Conservation (phyloP, 2,113 vertebrate genomes). For the Dipodomys merriami region DNA sequence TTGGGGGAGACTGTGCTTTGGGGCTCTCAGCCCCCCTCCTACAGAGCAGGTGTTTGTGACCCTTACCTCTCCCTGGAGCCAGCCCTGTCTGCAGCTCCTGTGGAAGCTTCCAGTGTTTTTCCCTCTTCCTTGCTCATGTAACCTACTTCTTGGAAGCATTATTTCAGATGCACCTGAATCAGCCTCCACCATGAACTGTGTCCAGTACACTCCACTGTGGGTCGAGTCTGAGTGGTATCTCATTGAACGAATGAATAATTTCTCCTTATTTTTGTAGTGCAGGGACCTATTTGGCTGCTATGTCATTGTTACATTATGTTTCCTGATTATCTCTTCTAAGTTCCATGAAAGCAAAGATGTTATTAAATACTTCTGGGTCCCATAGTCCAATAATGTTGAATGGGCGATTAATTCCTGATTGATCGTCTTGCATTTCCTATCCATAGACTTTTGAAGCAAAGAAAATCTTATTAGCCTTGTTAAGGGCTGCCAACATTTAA, state of each 20-base stretch:
- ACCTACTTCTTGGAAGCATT: background rate
- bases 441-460: constrained; percentile 32
- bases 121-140: background rate
- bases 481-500: background rate
- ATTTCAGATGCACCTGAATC: background rate
- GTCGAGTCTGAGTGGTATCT: background rate
- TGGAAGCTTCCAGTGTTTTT: background rate
- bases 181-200: no score
- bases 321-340: constrained; percentile 23
- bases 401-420: constrained; percentile 58
- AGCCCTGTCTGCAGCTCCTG: background rate
- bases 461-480: constrained; percentile 12
- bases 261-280: background rate
- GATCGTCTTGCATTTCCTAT: constrained; percentile 18
- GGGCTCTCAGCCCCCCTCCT: background rate
- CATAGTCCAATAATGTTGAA: constrained; percentile 49
- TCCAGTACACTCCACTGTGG: rapidly evolving
- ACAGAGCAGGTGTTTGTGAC: background rate
- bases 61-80: background rate
- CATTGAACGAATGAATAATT: background rate
- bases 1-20: background rate
- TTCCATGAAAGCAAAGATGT: constrained; percentile 35
- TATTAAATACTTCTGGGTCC: constrained; percentile 28
- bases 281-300: background rate
- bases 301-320: background rate